Base-by-base conservation (phyloP, 2,888 invertebrate species). In the Stenichneumon culpator region DNA sequence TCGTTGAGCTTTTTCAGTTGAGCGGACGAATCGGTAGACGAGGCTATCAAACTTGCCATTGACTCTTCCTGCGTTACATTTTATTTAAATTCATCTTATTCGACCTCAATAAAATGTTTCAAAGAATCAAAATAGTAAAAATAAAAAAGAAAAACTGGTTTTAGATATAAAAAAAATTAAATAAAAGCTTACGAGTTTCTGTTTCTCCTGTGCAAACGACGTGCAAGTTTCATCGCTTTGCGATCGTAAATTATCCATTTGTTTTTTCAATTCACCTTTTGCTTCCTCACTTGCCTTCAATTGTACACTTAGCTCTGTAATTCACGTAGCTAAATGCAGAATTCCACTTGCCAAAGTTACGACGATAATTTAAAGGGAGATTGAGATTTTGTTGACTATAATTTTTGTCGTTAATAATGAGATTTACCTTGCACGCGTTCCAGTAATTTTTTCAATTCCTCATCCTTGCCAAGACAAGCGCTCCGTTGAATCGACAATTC, bases 21-120 rank as follows among this genome's bases (percentile, higher is more conserved):
- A 82, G 95, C 95, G 88, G 95, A 95, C 3, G 96, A 95, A 89
- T 95, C 95, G 19, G 95, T 95, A 0, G 96, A 95, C 86, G 95
- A 95, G n/a, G 94, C 95, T 60, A 95, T 95, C 54, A 96, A 91
- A 88, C 94, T 94, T 79, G 95, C 93, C 75, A 96, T 94, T 89
- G 92, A 89, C 75, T 89, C 89, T 82, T 93, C 92, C 93, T 93
- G 77, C 54, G 32, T 50, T 65, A 19, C n/a, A 80, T 57, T 57
- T 47, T 19, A 25, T 60, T 39, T 36, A 28, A 65, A 47, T 28
- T 68, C 39, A 44, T 44, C 14, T 81, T n/a, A 44, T 74, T 11
- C 67, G 36, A 14, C 25, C 16, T 16, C 11, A 7, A 44, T 44
- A 14, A 44, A 11, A 44, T 44, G 36, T 39, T 39, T 39, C 39